Conservation (phyloP, 2,797 vertebrate genomes). For the Ptychobarbus kaznakovi region DNA sequence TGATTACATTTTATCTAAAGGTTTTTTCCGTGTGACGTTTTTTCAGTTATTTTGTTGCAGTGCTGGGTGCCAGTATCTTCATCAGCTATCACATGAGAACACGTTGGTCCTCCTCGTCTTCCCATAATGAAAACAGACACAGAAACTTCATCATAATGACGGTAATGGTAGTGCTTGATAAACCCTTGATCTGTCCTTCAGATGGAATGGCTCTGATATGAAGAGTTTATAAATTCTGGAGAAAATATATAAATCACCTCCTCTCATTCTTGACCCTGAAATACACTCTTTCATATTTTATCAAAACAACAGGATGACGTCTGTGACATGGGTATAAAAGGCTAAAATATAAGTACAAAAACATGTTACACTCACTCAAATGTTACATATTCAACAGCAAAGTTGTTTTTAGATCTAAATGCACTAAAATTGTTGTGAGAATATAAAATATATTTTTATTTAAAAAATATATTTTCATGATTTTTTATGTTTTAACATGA, state of each 20-base stretch:
- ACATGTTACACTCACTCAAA: neutral
- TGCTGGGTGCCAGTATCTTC: neutral
- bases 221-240: neutral
- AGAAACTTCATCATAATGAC: neutral
- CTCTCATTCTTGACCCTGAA: neutral
- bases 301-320: neutral
- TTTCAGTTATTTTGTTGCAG: neutral
- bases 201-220: conserved; percentile 10
- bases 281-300: neutral
- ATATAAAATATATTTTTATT: neutral
- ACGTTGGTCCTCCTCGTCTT: neutral
- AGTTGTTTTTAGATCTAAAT: neutral
- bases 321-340: neutral
- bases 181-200: conserved; percentile 17
- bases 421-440: neutral
- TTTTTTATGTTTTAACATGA: neutral
- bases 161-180: neutral
- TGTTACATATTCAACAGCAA: no score
- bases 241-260: neutral
- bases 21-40: neutral
- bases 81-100: neutral
- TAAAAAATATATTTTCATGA: neutral
- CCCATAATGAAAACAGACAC: neutral
- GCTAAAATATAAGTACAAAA: neutral
- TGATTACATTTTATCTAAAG: neutral